These are phyloP conservation scores for Phrixothrix hirtus DNA, from an alignment of 2,888 invertebrate genomes.

Conservation along the genomic window DNA sequence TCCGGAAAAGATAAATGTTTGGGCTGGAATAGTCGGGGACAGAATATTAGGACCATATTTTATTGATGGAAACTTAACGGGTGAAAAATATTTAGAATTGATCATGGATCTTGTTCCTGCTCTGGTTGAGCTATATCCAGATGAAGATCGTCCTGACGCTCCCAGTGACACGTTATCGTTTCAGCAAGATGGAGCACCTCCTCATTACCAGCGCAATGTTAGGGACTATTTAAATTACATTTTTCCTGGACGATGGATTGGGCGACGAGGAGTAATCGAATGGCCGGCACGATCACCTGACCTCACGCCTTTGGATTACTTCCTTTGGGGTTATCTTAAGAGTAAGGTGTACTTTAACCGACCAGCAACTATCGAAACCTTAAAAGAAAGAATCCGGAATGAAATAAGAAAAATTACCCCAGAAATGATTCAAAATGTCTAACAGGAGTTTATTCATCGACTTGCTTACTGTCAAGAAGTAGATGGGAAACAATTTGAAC, in stretches of 20 bases:
- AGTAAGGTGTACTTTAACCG: neutral
- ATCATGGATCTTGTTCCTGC: no score
- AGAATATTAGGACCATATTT: neutral
- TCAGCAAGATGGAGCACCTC: neutral
- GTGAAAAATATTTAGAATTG: neutral
- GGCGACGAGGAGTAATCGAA: neutral
- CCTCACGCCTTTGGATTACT: neutral
- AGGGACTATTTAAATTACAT: neutral
- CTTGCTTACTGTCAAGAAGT: no score
- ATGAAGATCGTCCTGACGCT: no score
- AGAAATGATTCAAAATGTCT: neutral
- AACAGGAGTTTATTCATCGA: neutral
- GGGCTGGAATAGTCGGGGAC: neutral
- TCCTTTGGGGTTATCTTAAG: neutral
- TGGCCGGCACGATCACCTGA: neutral
- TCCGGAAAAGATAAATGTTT: no score
- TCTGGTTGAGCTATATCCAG: no score
- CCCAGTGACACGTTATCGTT: no score
- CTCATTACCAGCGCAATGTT: neutral
- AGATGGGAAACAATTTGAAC: neutral
- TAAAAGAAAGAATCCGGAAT: neutral
- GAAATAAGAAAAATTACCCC: neutral
- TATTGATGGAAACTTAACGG: neutral
- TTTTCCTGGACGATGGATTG: neutral
- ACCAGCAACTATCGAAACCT: neutral